These are phyloP conservation scores for Stigmatopora nigra DNA, from an alignment of 2,113 vertebrate genomes.

Conservation along the genomic window DNA sequence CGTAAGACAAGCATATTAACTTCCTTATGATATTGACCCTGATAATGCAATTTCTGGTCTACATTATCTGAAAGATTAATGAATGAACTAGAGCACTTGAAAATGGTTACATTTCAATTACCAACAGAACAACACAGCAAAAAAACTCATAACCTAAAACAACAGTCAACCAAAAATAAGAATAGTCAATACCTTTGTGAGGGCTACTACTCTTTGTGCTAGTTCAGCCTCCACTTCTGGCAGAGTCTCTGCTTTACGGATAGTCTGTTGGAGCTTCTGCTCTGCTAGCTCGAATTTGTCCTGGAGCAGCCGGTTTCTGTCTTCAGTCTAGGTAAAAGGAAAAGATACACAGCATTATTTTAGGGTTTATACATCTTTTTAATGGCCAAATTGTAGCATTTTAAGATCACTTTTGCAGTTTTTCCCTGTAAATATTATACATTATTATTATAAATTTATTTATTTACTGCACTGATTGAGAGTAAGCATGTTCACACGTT, in stretches of 20 bases:
- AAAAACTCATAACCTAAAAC: background rate
- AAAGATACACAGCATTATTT: background rate
- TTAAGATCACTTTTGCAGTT: too few species aligned
- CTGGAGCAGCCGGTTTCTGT: constrained; percentile 86
- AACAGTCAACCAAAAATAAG: background rate
- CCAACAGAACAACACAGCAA: background rate
- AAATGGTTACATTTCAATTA: background rate
- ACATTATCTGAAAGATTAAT: background rate
- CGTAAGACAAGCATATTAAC: too few species aligned
- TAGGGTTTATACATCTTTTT: background rate
- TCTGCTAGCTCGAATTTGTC: constrained; percentile 93
- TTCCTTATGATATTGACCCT: too few species aligned
- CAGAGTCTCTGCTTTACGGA: constrained; percentile 91
- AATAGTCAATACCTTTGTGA: constrained; percentile 79
- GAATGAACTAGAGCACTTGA: background rate
- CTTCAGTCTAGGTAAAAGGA: constrained; percentile 78
- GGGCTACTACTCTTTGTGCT: constrained; percentile 89
- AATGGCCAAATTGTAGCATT: too few species aligned
- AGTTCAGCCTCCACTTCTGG: constrained; percentile 95
- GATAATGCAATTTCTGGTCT: too few species aligned
- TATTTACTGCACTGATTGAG: too few species aligned
- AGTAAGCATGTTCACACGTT: too few species aligned
- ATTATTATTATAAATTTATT: too few species aligned
- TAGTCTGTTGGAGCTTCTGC: constrained; percentile 93
- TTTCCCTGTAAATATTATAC: too few species aligned